Base-by-base conservation (phyloP, 2,888 invertebrate species). In the Tupiocoris notatus region DNA sequence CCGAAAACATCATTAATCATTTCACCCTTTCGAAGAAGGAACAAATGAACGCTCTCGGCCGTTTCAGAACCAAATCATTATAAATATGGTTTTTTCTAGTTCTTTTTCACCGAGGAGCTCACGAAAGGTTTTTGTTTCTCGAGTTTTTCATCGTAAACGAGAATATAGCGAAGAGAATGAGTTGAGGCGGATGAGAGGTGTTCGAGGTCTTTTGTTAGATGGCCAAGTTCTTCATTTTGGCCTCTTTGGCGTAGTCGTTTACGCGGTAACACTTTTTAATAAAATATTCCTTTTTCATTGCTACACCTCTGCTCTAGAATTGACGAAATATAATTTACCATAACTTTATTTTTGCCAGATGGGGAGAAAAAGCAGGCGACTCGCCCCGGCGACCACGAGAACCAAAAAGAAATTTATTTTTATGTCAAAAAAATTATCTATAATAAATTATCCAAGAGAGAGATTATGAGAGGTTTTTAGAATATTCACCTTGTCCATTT, bases 31-130 rank as follows among this genome's bases (percentile, higher is more conserved):
- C 63, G 23, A 63, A 63, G 23, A 63, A 77, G 75, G 75, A 77
- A 77, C 78, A 78, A 78, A 78, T 78, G 78, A 76, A 73, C 64
- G 24, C 56, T 21, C 39, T 39, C 39, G 39, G 39, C 58, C 61
- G 78, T 78, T 77, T 70, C 68, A 75, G 70, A 70, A 39, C 75
- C 59, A 78, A 78, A 78, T 78, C 78, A 78, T 78, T 78, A 78
- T 76, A 78, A 78, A 78, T 76, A 76, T 65, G 75, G 39, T 73
- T 75, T 78, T 78, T 75, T 57, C 23, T n/a, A 6, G 18, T 67
- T 25, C 58, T 63, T 20, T 58, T 62, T 25, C 59, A 39, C 71
- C 62, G 17, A 17, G 18, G 59, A 59, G 59, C 2, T n/a, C n/a
- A n/a, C n/a, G n/a, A n/a, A n/a, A n/a, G n/a, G 7, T 65, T 65